Base-by-base conservation (phyloP, 2,113 vertebrate species). In the Chaenocephalus aceratus region DNA sequence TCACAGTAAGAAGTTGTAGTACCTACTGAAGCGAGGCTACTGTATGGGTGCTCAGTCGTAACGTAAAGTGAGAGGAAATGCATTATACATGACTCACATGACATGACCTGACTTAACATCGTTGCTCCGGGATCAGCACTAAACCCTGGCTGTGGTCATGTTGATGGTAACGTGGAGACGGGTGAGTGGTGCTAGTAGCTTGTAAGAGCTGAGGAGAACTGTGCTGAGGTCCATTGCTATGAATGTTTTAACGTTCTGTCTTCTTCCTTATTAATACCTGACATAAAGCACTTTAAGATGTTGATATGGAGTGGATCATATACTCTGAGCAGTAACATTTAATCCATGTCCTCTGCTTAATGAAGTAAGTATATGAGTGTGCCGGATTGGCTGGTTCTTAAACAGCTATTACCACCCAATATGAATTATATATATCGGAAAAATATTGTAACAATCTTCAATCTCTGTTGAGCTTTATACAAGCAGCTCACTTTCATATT, bases 71-170 rank as follows among this genome's bases (percentile, higher is more conserved):
- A 9, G 34, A 53, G 21, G 14, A n/a, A 34, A 56, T 56, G 66
- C 36, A 21, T 49, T 78, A 56, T 63, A 34, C 58, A 56, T 57
- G 23, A 63, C 11, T 56, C 41, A 15, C 54, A 18, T 34, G 51
- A 70, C 67, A 45, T 11, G 49, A 67, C 6, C 15, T 71, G 15
- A 48, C 23, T 45, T 61, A 5, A 51, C 58, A 46, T 62, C 13
- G 30, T 4, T 63, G 23, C 14, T 64, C 41, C 18, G 41, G 11
- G 58, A 23, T 46, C 57, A 48, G 59, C 44, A 60, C 49, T 41
- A 12, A 48, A 57, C 41, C 7, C 15, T 5, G 57, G 7, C 21
- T 26, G 10, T 46, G 15, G 36, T 48, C 16, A 70, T 62, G 56
- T 62, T 48, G 34, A 51, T 9, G 10, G 45, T 49, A 75, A 15